Evolutionary conservation across 2,113 vertebrate genomes (phyloP).

Genomic region (Loxodonta africana): DNA sequence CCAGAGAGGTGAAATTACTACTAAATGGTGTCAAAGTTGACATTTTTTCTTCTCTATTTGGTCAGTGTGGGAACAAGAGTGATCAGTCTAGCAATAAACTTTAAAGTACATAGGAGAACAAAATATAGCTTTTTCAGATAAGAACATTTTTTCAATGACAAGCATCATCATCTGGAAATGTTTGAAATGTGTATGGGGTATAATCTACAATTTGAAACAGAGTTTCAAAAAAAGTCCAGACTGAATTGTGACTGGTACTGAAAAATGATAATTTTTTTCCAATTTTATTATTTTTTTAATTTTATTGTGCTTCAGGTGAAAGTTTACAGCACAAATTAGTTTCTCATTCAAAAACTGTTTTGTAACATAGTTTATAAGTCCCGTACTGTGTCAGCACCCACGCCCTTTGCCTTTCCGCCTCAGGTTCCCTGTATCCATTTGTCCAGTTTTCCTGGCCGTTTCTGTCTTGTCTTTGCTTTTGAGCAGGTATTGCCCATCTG

Average conservation of each 20-base stretch:
- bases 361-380: too few relatives aligned
- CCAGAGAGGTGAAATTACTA: not conserved
- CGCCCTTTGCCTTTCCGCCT: too few relatives aligned
- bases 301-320: too few relatives aligned
- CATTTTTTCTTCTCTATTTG: not conserved
- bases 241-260: not conserved
- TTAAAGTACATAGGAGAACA: not conserved
- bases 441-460: too few relatives aligned
- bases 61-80: not conserved
- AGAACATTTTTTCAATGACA: not conserved
- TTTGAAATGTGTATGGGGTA: not conserved
- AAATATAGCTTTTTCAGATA: not conserved
- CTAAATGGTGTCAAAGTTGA: not conserved
- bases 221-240: not conserved
- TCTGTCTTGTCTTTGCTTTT: too few relatives aligned
- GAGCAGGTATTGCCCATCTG: too few relatives aligned
- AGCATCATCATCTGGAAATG: not conserved
- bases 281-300: too few relatives aligned
- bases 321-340: too few relatives aligned
- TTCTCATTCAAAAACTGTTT: too few relatives aligned
- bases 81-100: not conserved
- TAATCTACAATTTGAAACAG: not conserved
- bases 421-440: too few relatives aligned
- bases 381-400: too few relatives aligned
- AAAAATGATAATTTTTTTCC: not conserved